Conservation (phyloP, 2,888 invertebrate genomes). For the Sesia bembeciformis region DNA sequence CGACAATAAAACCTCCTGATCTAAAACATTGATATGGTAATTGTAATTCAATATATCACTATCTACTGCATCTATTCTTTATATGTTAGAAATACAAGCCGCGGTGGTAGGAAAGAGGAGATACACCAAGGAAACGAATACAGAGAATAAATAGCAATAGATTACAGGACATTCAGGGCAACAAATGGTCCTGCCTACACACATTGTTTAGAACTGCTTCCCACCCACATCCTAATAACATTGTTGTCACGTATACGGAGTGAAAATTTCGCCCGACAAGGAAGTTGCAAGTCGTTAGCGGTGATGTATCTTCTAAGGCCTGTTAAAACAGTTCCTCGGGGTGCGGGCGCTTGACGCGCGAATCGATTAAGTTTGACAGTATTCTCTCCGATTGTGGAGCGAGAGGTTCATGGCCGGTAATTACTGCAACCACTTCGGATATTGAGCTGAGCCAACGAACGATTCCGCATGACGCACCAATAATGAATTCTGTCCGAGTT, state of each 20-base stretch:
- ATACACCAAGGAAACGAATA: too few species aligned
- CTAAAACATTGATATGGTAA: conserved; percentile 53
- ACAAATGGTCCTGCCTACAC: conserved; percentile 30
- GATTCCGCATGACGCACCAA: too few species aligned
- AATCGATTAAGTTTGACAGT: conserved; percentile 66
- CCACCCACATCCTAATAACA: conserved; percentile 24
- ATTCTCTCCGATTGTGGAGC: conserved; percentile 46
- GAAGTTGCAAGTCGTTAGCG: conserved; percentile 40
- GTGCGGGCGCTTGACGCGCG: conserved; percentile 37
- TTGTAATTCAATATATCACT: conserved; percentile 60
- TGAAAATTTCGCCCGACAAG: conserved; percentile 30
- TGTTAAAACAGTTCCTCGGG: conserved; percentile 33
- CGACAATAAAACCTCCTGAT: conserved; percentile 49
- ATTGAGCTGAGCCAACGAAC: too few species aligned
- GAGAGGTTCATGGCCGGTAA: conserved; percentile 45
- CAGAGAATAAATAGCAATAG: too few species aligned
- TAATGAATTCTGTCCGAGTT: too few species aligned
- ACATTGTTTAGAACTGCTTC: conserved; percentile 17
- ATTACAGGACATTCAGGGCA: conserved; percentile 7
- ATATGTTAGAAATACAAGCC: conserved; percentile 15
- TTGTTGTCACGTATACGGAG: conserved; percentile 23
- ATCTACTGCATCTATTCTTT: conserved; percentile 34
- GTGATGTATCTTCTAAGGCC: conserved; percentile 38
- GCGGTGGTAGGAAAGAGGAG: too few species aligned
- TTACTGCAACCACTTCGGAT: conserved; percentile 25